Base-by-base conservation (phyloP, 2,797 vertebrate genomes). In the Ceyx erithaca region DNA sequence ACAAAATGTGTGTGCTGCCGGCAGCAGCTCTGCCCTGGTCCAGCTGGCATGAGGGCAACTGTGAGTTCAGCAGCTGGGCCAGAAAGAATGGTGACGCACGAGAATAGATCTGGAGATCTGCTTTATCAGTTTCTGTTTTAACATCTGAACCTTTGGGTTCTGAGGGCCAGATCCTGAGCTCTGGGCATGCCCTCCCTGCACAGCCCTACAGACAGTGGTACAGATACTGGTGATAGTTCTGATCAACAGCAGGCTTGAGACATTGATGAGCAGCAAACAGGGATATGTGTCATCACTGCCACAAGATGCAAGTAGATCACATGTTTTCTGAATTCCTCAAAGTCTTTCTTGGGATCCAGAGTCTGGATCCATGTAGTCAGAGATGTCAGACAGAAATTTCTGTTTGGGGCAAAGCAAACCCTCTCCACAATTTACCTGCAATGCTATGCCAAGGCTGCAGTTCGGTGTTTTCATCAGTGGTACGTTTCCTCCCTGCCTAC, bases 11-110 rank as follows among this genome's bases (percentile, higher is more conserved):
- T 58, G 73, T 35, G 72, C 69, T 8, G 20, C 63, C 11, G 0
- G 66, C 81, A 70, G 89, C 64, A 59, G 80, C 84, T 80, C 93
- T 93, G 90, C 81, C 15, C 77, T 58, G 83, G 78, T 64, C 51
- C 94, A 96, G 95, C 96, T 96, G 94, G 92, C 28, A 33, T 0
- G 2, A 90, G 80, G 81, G 83, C 95, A 97, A 90, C 78, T 91
- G 91, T 62, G 84, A n/a, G 63, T 22, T 80, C 82, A 88, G 93
- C 87, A 87, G 90, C 86, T 95, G 93, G 81, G 86, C 70, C 80
- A 52, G 92, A 59, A 51, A 73, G 68, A 73, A 80, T 35, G 57
- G 66, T 96, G 95, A 95, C 76, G 85, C 94, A 96, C 14, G 0
- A 25, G 0, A 3, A 40, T 76, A 20, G 70, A 95, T 91, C 87